Conservation (phyloP, 23 tunicate species). For the Ciona savignyi region DNA sequence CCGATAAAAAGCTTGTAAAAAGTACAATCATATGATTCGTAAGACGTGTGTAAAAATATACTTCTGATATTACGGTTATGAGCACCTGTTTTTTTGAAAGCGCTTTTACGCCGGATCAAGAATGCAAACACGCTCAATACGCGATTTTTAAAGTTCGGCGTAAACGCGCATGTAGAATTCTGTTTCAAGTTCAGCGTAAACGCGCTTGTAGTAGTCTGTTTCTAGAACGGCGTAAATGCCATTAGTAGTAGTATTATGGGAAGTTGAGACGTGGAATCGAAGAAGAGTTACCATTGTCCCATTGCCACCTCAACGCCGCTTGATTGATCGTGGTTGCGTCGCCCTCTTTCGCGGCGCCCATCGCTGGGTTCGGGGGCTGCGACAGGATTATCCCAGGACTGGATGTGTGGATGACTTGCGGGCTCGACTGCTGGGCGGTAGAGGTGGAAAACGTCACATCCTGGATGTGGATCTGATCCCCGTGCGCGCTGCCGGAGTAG, state of each 20-base stretch:
- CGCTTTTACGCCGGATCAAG: too few species aligned
- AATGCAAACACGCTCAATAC: too few species aligned
- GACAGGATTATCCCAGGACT: neutral
- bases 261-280: slow-evolving; percentile 65
- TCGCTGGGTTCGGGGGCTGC: neutral
- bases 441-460: neutral
- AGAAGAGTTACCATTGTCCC: slow-evolving; percentile 53
- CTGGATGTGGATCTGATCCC: neutral
- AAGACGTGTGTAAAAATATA: too few species aligned
- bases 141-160: too few species aligned
- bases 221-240: too few species aligned
- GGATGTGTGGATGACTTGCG: neutral
- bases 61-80: too few species aligned
- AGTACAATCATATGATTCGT: too few species aligned
- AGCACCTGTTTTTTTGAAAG: too few species aligned
- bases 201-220: too few species aligned
- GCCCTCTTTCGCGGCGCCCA: neutral
- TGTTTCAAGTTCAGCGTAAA: too few species aligned
- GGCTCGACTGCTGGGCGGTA: neutral
- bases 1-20: too few species aligned
- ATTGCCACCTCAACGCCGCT: slow-evolving; percentile 82
- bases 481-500: neutral
- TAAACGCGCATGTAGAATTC: too few species aligned
- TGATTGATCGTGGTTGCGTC: slow-evolving; percentile 54
- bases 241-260: slow-evolving; percentile 49